Percentiles rank a stretch among this genome's conserved stretches.
Conservation (phyloP, 2,113 vertebrate species). For the Phylloscopus whistleri region DNA sequence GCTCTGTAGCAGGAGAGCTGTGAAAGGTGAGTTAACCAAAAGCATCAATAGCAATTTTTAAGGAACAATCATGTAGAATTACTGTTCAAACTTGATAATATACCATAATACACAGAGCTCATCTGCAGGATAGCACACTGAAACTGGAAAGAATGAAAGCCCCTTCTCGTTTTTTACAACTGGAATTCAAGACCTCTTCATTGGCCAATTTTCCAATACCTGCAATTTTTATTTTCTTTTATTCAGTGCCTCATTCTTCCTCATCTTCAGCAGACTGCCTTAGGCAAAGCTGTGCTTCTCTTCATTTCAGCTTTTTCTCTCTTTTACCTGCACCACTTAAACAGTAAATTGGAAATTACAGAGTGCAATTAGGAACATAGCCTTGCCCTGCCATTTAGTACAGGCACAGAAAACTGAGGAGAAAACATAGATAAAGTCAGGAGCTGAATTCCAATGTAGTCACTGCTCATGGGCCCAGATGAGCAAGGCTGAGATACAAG, state of each 20-base stretch:
- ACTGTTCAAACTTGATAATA: slow-evolving; percentile 32
- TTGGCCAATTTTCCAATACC: neutral
- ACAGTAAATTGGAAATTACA: neutral
- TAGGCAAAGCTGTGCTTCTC: neutral
- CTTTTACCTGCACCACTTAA: neutral
- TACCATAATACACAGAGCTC: neutral
- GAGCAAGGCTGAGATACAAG: neutral
- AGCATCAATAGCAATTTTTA: slow-evolving; percentile 47
- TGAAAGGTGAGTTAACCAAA: slow-evolving; percentile 30
- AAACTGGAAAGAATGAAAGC: neutral
- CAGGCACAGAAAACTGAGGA: neutral
- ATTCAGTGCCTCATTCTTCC: neutral
- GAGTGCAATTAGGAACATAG: neutral
- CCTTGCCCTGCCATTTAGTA: neutral
- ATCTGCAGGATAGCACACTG: neutral
- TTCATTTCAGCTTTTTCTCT: neutral
- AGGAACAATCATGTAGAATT: slow-evolving; percentile 44
- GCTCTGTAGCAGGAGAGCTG: neutral
- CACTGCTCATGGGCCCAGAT: neutral
- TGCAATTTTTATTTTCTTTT: slow-evolving; percentile 30
- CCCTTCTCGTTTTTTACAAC: neutral
- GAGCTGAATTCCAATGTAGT: neutral
- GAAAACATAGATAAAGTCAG: neutral
- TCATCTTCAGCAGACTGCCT: neutral
- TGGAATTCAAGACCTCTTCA: slow-evolving; percentile 25